Percentiles rank a stretch among this genome's conserved stretches.
phyloP scores from a whole-genome alignment of 1,140 invertebrate species.

The Goniozus legneri region DNA sequence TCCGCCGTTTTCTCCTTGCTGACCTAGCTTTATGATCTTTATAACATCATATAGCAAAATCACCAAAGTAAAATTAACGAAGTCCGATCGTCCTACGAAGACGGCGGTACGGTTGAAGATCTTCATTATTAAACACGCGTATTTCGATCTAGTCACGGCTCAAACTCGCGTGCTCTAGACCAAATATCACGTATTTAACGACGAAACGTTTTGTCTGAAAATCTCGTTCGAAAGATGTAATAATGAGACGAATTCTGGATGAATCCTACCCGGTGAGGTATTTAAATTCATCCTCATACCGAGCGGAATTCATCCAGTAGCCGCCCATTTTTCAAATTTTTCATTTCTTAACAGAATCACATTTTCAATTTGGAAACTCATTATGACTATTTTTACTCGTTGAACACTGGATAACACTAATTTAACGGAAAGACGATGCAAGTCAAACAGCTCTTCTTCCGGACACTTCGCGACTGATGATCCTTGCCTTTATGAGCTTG shows the following conservation, averaged over 20 bases:
- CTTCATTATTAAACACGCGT: slow-evolving; percentile 37
- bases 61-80: slow-evolving; percentile 59
- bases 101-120: not conserved
- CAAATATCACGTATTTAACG: slow-evolving; percentile 37
- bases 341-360: too few relatives aligned
- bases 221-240: not conserved
- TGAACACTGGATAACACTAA: too few relatives aligned
- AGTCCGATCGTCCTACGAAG: too few relatives aligned
- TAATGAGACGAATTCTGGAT: slow-evolving; percentile 29
- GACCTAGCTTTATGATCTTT: slow-evolving; percentile 63
- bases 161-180: slow-evolving; percentile 34
- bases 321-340: too few relatives aligned
- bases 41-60: slow-evolving; percentile 58
- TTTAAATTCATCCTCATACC: slow-evolving; percentile 24
- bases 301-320: slow-evolving; percentile 35
- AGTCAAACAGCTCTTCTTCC: too few relatives aligned
- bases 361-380: too few relatives aligned
- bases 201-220: slow-evolving; percentile 13
- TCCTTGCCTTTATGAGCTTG: too few relatives aligned
- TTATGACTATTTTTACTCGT: too few relatives aligned
- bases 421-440: too few relatives aligned
- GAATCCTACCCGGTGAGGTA: slow-evolving; percentile 47
- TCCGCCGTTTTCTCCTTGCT: slow-evolving; percentile 54
- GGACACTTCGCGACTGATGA: too few relatives aligned
- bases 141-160: slow-evolving; percentile 58